A percentile compares a stretch with the other conserved stretches of the same genome.
phyloP scores from a whole-genome alignment of 2,113 vertebrate species.

The Rhineura floridana region DNA sequence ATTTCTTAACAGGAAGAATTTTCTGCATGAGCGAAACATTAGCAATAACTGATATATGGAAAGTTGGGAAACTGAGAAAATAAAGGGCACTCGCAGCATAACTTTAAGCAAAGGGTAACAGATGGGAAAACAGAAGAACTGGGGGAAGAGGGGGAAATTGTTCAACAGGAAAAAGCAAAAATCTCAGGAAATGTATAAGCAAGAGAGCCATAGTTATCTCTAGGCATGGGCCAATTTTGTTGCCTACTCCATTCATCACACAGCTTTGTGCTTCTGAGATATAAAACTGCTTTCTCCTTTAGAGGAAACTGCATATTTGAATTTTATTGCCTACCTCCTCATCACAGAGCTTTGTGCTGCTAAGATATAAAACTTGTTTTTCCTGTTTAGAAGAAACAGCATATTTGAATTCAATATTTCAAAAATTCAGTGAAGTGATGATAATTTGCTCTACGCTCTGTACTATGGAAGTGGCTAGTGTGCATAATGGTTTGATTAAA shows the following conservation, averaged over 20 bases:
- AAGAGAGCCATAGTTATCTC: constrained; percentile 20
- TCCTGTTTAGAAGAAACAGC: neutral
- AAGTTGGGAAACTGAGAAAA: constrained; percentile 36
- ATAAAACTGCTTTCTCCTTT: constrained; percentile 25
- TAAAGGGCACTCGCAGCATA: constrained; percentile 33
- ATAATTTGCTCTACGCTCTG: neutral
- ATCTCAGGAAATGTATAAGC: neutral
- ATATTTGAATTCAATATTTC: neutral
- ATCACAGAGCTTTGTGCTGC: constrained; percentile 22
- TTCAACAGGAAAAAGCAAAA: constrained; percentile 28
- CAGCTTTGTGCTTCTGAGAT: constrained; percentile 16
- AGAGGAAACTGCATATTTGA: neutral
- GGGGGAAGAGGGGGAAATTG: constrained; percentile 17
- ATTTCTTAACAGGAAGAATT: constrained; percentile 15
- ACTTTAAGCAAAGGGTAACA: constrained; percentile 42
- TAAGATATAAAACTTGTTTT: constrained; percentile 25
- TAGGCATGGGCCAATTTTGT: constrained; percentile 18
- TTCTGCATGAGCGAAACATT: constrained; percentile 28
- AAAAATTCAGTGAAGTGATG: neutral
- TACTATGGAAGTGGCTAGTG: neutral
- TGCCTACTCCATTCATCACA: neutral
- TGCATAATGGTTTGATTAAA: neutral
- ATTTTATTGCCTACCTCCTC: neutral
- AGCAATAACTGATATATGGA: constrained; percentile 14
- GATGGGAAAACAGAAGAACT: constrained; percentile 16